Evolutionary conservation across 2,113 vertebrate genomes (phyloP).

Genomic region (Pachycephala philippinensis): DNA sequence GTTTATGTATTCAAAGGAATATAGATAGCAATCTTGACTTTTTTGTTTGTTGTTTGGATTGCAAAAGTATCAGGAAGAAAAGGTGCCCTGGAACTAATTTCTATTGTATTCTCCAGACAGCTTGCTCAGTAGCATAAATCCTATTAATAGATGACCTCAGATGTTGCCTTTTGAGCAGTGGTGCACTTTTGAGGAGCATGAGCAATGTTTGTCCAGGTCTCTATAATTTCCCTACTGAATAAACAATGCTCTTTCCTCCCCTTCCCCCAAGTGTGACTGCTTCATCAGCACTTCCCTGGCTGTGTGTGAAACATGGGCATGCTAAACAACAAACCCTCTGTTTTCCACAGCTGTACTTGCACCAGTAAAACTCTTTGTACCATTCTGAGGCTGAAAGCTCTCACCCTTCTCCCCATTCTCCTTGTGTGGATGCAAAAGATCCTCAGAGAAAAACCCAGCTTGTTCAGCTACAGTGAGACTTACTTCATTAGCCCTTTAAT

Average conservation of each 20-base stretch:
- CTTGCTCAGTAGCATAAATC: slow-evolving; percentile 1
- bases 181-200: not conserved
- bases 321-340: slow-evolving; percentile 18
- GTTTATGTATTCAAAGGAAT: not conserved
- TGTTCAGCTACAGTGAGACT: not conserved
- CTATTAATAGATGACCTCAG: slow-evolving; percentile 4
- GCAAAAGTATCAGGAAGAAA: slow-evolving; percentile 9
- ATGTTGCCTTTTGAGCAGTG: not conserved
- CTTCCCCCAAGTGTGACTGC: not conserved
- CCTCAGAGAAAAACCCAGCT: not conserved
- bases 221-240: not conserved
- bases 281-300: slow-evolving; percentile 31
- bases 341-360: not conserved
- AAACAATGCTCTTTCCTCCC: not conserved
- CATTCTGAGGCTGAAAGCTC: not conserved
- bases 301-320: not conserved
- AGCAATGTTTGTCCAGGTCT: not conserved
- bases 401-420: not conserved
- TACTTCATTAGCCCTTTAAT: not conserved
- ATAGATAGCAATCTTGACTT: slow-evolving; percentile 6
- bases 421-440: not conserved
- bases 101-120: slow-evolving; percentile 24
- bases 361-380: not conserved
- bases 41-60: slow-evolving; percentile 30
- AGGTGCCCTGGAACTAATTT: slow-evolving; percentile 44